Evolutionary conservation across 2,888 invertebrate genomes (phyloP), one percentile per base, ranked within the genome.

Genomic region (Spisula subtruncata): DNA sequence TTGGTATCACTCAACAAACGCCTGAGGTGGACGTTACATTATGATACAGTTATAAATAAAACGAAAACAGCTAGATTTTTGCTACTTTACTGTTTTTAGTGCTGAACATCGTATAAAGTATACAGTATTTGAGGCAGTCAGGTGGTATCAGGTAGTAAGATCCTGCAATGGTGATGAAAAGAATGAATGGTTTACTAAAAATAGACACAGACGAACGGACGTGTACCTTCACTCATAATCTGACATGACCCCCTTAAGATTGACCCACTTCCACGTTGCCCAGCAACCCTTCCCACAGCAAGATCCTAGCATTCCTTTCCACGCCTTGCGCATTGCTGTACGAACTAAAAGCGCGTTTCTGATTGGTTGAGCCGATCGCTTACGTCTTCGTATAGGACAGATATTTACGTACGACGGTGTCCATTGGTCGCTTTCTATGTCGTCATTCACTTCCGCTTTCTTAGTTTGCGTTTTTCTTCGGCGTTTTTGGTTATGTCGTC

Each of bases 211-310:
- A 48, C 25, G 16, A 4, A 66, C 29, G 14, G 41, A 48, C 25
- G n/a, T 41, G 18, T 14, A n/a, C 5, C 32, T 32, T 88, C 83
- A 91, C 84, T 89, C 88, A 56, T 91, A 91, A 75, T 91, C 91
- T 1, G 89, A 88, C 32, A 91, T 86, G 10, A 91, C 89, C 18
- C 84, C 54, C 46, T 75, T 60, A 1, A 91, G 71, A 56, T 88
- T 91, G 20, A 90, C 80, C 91, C 91, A 91, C 66, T 88, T 88
- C 91, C 91, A 91, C 18, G 86, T 83, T 5, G 91, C 91, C 91
- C 91, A 91, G 56, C 91, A 91, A 0, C 89, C 91, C 25, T 75
- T 86, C 18, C 89, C 91, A 56, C 91, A 91, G 48, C 91, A 91
- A 12, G 91, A 91, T 5, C 91, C 89, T 16, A 91, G 81, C 20